Evolutionary conservation across 2,888 invertebrate species (phyloP).

Genomic region (Dioctria rufipes): DNA sequence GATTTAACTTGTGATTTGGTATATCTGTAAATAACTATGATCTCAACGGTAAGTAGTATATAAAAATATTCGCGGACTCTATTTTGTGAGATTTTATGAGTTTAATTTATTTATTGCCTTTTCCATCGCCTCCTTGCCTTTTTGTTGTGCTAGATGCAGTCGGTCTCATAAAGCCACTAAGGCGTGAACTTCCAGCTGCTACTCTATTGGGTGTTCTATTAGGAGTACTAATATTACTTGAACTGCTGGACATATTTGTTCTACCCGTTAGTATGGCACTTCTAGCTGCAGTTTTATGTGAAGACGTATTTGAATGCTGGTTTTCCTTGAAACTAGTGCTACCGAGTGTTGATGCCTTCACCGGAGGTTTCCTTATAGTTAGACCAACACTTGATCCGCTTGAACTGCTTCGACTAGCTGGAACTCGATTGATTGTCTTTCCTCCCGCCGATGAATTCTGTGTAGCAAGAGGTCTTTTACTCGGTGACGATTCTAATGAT

Average conservation of each 20-base stretch:
- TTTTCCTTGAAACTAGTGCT: slow-evolving; percentile 73
- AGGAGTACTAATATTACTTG: slow-evolving; percentile 57
- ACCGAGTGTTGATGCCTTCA: slow-evolving; percentile 62
- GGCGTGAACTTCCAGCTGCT: slow-evolving; percentile 62
- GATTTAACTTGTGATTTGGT: slow-evolving; percentile 49
- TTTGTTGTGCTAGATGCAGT: slow-evolving; percentile 89
- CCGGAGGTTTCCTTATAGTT: slow-evolving; percentile 66
- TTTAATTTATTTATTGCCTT: slow-evolving; percentile 37
- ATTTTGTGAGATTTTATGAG: slow-evolving; percentile 14
- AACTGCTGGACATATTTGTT: slow-evolving; percentile 58
- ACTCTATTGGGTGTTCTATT: slow-evolving; percentile 59
- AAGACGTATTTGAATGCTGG: slow-evolving; percentile 61
- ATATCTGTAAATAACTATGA: slow-evolving; percentile 30
- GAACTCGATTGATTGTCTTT: slow-evolving; percentile 69
- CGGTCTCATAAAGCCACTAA: slow-evolving; percentile 86
- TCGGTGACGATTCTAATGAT: slow-evolving; percentile 68
- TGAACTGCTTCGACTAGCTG: slow-evolving; percentile 75
- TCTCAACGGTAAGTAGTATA: slow-evolving; percentile 40
- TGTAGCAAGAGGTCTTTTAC: slow-evolving; percentile 73
- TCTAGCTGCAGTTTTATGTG: slow-evolving; percentile 61
- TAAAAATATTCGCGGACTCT: slow-evolving; percentile 54
- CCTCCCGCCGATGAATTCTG: slow-evolving; percentile 70
- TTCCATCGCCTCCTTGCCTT: slow-evolving; percentile 66
- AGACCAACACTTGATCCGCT: slow-evolving; percentile 76
- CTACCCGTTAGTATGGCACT: slow-evolving; percentile 62